A percentile compares a stretch with the other conserved stretches of the same genome.
Conservation (phyloP, 2,888 invertebrate species). For the Synanthedon andrenaeformis region DNA sequence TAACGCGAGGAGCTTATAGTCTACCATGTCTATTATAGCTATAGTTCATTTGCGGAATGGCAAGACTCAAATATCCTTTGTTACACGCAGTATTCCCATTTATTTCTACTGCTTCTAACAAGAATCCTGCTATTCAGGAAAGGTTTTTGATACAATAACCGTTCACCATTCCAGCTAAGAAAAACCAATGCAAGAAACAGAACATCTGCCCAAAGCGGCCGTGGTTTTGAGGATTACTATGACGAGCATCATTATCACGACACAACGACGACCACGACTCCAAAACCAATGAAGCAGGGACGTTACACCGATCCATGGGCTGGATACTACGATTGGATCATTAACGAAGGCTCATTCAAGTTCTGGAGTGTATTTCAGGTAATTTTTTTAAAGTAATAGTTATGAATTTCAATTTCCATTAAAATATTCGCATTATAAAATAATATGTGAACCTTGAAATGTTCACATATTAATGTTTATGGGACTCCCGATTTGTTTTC, state of each 20-base stretch:
- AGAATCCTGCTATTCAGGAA: no score
- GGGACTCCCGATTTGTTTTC: no score
- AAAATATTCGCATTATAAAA: background rate
- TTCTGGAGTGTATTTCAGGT: conserved; percentile 92
- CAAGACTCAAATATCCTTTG: no score
- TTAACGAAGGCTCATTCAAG: conserved; percentile 89
- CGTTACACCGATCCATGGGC: conserved; percentile 79
- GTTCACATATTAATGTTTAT: no score
- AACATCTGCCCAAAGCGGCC: conserved; percentile 28
- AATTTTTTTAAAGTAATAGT: conserved; percentile 12
- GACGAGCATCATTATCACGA: conserved; percentile 49
- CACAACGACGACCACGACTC: conserved; percentile 43
- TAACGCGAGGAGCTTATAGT: no score
- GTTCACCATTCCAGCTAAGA: conserved; percentile 19
- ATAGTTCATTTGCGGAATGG: no score
- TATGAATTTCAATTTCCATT: background rate
- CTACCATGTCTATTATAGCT: no score
- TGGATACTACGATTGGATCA: conserved; percentile 87
- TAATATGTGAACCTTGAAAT: conserved; percentile 1
- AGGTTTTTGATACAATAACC: no score
- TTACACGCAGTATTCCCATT: no score
- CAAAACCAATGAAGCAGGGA: conserved; percentile 68
- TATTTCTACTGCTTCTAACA: no score
- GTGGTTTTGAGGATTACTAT: conserved; percentile 59
- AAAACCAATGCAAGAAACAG: conserved; percentile 17